Evolutionary conservation across 2,797 vertebrate species (phyloP).

Genomic region (Natrix natrix): DNA sequence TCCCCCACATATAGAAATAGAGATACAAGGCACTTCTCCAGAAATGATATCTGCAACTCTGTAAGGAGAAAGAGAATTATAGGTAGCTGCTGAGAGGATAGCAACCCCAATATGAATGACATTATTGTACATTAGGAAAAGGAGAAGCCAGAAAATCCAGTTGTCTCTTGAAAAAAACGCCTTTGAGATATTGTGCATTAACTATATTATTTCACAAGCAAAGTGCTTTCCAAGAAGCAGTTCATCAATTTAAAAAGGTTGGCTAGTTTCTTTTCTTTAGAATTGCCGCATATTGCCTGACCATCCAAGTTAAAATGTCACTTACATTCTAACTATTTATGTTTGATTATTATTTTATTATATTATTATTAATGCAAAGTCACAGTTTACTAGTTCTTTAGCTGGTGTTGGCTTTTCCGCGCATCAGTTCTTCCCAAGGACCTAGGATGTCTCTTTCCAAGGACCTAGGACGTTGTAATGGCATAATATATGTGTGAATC

Average conservation of each 20-base stretch:
- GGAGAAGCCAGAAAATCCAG: not conserved
- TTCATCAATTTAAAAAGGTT: not conserved
- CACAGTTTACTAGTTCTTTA: not conserved
- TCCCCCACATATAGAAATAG: not conserved
- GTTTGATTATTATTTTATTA: not conserved
- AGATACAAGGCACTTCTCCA: not conserved
- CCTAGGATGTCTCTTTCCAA: too few species aligned
- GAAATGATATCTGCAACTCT: not conserved
- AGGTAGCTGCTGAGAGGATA: not conserved
- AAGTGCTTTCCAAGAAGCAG: not conserved
- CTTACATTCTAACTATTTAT: not conserved
- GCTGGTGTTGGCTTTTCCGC: not conserved
- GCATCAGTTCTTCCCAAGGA: not conserved
- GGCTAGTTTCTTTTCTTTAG: not conserved
- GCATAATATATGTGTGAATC: not conserved
- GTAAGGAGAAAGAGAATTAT: not conserved
- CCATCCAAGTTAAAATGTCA: not conserved
- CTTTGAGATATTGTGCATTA: not conserved
- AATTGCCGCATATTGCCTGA: not conserved
- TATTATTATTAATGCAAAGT: not conserved
- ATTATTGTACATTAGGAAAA: not conserved
- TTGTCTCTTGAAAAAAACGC: not conserved
- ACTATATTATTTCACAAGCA: not conserved
- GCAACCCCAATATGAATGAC: not conserved
- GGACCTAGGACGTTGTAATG: not conserved